Base-by-base conservation (phyloP, 2,888 invertebrate genomes). In the Drosophila quasianomalipes region DNA sequence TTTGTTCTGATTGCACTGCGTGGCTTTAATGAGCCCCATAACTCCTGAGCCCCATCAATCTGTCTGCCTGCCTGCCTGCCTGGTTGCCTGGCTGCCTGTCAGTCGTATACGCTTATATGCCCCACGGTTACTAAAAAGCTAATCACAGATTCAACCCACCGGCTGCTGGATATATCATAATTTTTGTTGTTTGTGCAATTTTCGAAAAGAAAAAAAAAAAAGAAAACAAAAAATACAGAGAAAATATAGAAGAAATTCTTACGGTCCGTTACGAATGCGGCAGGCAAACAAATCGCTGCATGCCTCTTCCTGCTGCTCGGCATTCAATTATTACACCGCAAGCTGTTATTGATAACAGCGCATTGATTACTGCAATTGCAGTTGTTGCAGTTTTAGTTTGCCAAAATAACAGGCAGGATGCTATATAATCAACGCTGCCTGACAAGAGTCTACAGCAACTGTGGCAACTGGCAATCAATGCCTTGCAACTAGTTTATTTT, bases 271-370 rank as follows among this genome's bases (percentile, higher is more conserved):
- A 44, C 70, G 74, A 39, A 65, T 60, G 55, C 63, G 57, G 69
- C 65, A 47, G 73, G 58, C 63, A 66, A 79, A 75, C 76, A 75
- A 81, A 74, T 75, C 71, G 70, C 68, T 57, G 41, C 35, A 31
- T 33, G 59, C 49, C 14, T 37, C 55, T 58, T 52, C 30, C 37
- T 64, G 33, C 30, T 57, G 81, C 67, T 70, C 79, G 61, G 60
- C 80, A 71, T 79, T 83, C 83, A 84, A 84, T 90, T 82, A 79
- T 82, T 79, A 81, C 81, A 83, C 87, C 89, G 91, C 85, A 82
- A 90, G 91, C 89, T 87, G 84, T 80, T 90, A 87, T 90, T 89
- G 91, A 89, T 90, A 89, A 90, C 85, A 82, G 76, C 77, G 81
- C 81, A 83, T 84, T 84, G 89, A 89, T 85, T 90, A 82, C 86